Base-by-base conservation (phyloP, 37 sponge, comb jelly and placozoan species). In the Beroe ovata region DNA sequence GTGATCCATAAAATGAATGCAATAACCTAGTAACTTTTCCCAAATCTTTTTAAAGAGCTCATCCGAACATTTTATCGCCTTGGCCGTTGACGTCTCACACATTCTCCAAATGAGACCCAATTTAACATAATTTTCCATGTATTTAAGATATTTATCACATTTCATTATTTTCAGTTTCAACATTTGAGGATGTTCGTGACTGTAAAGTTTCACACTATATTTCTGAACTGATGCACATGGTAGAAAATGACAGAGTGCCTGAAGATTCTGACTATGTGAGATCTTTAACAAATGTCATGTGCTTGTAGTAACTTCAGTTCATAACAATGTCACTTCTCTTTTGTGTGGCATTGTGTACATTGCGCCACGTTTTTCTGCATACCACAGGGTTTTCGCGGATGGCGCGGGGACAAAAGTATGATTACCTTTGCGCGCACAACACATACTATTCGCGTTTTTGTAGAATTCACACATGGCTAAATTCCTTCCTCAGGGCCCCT, bases 201-300 rank as follows among this genome's bases (percentile, higher is more conserved):
- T 32, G 39, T 2, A 77, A 77, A 77, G 84, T 35, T 1, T 39
- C 84, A 16, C 22, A 21, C 38, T 35, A 77, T 54, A 77, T 77
- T 4, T 30, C 84, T 6, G 84, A 77, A 19, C 39, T 77, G 84
- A 77, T 77, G 26, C 33, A 77, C 54, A 77, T 77, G 84, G 33
- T 77, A 19, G 84, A 77, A 38, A 38, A 77, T 36, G 84, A 77
- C 54, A 77, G 41, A 54, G 38, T 42, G 21, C 84, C 84, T 22
- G 54, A 39, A 1, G 84, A 77, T n/a, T 77, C 84, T 3, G 84
- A 77, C 54, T 77, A 77, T 41, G 84, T 77, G 41, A 77, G 84
- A 47, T 47, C 11, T 47, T 16, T 47, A n/a, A n/a, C n/a, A n/a
- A n/a, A n/a, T n/a, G n/a, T n/a, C n/a, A n/a, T n/a, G n/a, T n/a